Evolutionary conservation across 2,888 invertebrate species (phyloP), one percentile per base, ranked within the genome.

Genomic region (Chrysotoxum bicinctum): DNA sequence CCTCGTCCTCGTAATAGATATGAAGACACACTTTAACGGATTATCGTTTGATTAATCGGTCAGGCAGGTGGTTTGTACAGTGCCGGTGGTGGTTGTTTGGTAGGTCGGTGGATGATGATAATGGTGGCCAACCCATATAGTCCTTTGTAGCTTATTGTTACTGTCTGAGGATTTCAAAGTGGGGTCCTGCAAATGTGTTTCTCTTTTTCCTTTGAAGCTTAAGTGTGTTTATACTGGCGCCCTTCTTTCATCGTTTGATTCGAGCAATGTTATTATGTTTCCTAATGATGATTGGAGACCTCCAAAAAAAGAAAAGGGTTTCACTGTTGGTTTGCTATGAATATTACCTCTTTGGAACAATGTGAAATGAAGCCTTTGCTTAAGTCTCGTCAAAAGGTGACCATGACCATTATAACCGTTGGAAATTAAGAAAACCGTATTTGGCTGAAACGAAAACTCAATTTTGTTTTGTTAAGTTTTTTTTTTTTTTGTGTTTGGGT

Each of bases 1-100:
- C 64, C 52, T 48, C 62, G 70, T 48, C 32, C 40, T 80, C 80
- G 62, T 80, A 70, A 80, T 80, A 80, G 84, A 75, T 37, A 76
- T 56, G 35, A 58, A 64, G 64, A 58, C 84, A 85, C 84, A 85
- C 84, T 85, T 54, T 80, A 68, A 37, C 80, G 62, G 84, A 80
- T 85, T 85, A 85, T 81, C 81, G 81, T 81, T 77, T 85, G 85
- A 85, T 85, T 81, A 85, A 85, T 85, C 85, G 77, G 76, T 37
- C 73, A 50, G 85, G 81, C 81, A 81, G 81, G 81, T 81, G 84
- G 68, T 21, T 56, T 77, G 16, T n/a, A 16, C 16, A 14, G 30
- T 40, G 56, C n/a, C 40, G n/a, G 16, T 37, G 16, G 16, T 54
- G 16, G 16, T n/a, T 23, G 10, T 16, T 40, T 7, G 12, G 58